Percentiles rank a stretch among this genome's conserved stretches.
Conservation (phyloP, 2,113 vertebrate species). For the Actinemys pallida region DNA sequence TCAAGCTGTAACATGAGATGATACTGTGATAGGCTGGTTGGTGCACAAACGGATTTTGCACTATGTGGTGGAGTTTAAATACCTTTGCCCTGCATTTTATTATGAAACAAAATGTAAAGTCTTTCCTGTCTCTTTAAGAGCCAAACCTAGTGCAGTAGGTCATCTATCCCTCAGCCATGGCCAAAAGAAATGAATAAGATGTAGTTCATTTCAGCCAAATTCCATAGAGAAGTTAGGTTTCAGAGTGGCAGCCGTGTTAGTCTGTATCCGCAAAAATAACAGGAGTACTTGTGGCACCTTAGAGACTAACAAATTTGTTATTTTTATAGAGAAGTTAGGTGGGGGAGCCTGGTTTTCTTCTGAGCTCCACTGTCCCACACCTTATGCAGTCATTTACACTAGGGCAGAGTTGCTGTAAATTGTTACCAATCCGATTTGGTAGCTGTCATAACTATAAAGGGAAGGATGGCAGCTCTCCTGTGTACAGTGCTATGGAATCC, state of each 20-base stretch:
- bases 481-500: no score
- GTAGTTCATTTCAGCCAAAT: not conserved
- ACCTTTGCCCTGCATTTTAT: not conserved
- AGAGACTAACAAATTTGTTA: no score
- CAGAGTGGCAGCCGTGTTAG: no score
- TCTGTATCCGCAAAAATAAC: no score
- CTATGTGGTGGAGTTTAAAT: not conserved
- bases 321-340: not conserved
- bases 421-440: not conserved
- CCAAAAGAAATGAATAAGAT: not conserved
- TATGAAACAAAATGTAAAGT: not conserved
- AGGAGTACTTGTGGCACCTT: no score
- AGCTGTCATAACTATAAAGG: not conserved
- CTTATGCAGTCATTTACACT: not conserved
- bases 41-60: not conserved
- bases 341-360: not conserved
- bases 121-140: not conserved
- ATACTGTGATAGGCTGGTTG: not conserved
- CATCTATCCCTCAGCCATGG: not conserved
- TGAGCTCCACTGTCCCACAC: not conserved
- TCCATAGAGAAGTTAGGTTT: not conserved
- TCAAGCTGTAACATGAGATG: not conserved
- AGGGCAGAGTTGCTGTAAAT: not conserved
- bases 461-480: no score
- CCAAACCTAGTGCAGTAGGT: not conserved